Conservation (phyloP, 2,888 invertebrate genomes). For the Ametastegia equiseti region DNA sequence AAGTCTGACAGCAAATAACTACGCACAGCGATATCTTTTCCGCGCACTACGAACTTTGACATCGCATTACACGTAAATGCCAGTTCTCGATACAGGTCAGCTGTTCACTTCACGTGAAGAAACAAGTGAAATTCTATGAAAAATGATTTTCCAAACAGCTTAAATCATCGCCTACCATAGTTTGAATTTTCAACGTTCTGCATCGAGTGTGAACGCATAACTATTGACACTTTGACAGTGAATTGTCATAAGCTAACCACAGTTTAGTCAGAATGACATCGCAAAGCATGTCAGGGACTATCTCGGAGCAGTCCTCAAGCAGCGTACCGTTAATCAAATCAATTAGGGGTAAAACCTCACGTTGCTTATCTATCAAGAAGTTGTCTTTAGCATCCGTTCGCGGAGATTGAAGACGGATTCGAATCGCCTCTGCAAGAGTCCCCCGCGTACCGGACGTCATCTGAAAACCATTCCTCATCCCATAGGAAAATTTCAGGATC, state of each 20-base stretch:
- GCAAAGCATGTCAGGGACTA: slow-evolving; percentile 32
- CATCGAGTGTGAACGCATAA: not conserved
- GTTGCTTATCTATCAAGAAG: slow-evolving; percentile 20
- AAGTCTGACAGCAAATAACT: not conserved
- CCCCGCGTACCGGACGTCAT: not conserved
- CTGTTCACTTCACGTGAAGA: not conserved
- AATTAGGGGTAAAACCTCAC: slow-evolving; percentile 38
- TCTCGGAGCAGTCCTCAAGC: not conserved
- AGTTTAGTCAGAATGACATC: slow-evolving; percentile 1
- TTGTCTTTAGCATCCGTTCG: not conserved
- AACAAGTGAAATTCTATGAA: not conserved
- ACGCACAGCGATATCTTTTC: not conserved
- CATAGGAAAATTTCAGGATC: not conserved
- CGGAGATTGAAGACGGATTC: slow-evolving; percentile 12
- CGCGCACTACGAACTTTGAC: not conserved
- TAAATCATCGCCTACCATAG: not conserved
- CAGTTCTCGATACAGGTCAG: not conserved
- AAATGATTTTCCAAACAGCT: not conserved
- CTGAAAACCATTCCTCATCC: not conserved
- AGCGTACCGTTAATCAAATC: slow-evolving; percentile 31
- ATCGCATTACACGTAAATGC: not conserved
- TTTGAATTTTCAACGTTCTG: not conserved
- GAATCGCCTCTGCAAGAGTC: not conserved
- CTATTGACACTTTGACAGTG: slow-evolving; percentile 24
- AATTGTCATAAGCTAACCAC: slow-evolving; percentile 15